Percentiles rank a stretch among this genome's conserved stretches.
Evolutionary conservation across 2,888 invertebrate species (phyloP).

Genomic region (Athalia cordata): DNA sequence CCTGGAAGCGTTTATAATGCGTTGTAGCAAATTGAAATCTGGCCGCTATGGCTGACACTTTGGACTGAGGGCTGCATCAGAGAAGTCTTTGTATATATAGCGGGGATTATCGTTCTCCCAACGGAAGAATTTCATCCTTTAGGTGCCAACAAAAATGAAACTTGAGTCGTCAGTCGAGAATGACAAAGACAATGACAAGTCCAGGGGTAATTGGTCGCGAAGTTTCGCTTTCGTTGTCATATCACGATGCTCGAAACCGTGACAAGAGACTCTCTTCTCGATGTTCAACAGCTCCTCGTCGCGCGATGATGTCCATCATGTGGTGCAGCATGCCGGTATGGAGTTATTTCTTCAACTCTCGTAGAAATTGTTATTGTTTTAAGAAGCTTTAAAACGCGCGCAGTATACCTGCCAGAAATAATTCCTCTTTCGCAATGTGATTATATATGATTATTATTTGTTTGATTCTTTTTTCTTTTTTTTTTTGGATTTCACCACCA

Average conservation of each 20-base stretch:
- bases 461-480: background rate
- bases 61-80: slow-evolving; percentile 57
- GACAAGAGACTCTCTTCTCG: slow-evolving; percentile 32
- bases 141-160: slow-evolving; percentile 23
- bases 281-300: background rate
- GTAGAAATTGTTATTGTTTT: slow-evolving; percentile 1
- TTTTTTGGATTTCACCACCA: slow-evolving; percentile 37
- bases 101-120: slow-evolving; percentile 57
- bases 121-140: slow-evolving; percentile 45
- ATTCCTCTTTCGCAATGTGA: slow-evolving; percentile 54
- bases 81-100: slow-evolving; percentile 65
- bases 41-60: slow-evolving; percentile 45
- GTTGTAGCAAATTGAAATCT: slow-evolving; percentile 1
- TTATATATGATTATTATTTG: background rate
- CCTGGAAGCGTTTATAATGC: background rate
- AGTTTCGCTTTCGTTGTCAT: slow-evolving; percentile 72
- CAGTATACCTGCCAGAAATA: slow-evolving; percentile 52
- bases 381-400: slow-evolving; percentile 34
- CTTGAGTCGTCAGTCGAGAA: slow-evolving; percentile 34
- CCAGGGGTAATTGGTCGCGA: slow-evolving; percentile 62
- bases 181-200: slow-evolving; percentile 43
- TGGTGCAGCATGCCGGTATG: background rate
- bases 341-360: background rate
- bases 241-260: slow-evolving; percentile 65
- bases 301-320: slow-evolving; percentile 17